These are phyloP conservation scores for Anomalospiza imberbis DNA, from an alignment of 2,797 vertebrate genomes.

Conservation along the genomic window DNA sequence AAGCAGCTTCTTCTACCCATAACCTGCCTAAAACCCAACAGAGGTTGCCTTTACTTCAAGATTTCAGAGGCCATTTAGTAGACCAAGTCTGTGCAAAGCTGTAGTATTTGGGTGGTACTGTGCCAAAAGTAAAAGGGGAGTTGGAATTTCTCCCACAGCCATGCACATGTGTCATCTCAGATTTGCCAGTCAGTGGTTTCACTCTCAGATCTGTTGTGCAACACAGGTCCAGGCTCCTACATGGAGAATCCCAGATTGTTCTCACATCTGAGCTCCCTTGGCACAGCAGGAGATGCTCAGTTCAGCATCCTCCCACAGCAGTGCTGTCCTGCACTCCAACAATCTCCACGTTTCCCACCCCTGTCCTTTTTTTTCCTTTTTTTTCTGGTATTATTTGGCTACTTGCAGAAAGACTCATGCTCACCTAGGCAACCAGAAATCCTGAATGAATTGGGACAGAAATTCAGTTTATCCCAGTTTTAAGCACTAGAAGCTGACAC, in stretches of 20 bases:
- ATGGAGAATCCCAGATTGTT: not conserved
- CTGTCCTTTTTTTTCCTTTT: not conserved
- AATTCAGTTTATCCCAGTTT: not conserved
- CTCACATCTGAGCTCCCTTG: not conserved
- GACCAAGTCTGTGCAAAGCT: not conserved
- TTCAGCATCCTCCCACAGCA: not conserved
- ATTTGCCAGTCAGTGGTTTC: not conserved
- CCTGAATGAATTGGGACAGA: not conserved
- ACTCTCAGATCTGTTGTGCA: not conserved
- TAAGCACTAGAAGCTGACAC: not conserved
- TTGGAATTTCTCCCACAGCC: not conserved
- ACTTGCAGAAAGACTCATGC: not conserved
- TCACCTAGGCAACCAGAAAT: not conserved
- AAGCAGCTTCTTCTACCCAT: not conserved
- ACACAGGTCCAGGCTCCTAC: not conserved
- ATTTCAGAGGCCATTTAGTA: not conserved
- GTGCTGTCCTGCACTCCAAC: not conserved
- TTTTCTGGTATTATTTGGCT: not conserved
- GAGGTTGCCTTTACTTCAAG: not conserved
- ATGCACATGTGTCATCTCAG: not conserved
- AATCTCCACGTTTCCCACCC: not conserved
- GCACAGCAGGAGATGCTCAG: not conserved
- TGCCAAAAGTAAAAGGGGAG: not conserved
- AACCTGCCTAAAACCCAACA: not conserved
- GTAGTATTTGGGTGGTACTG: not conserved